Evolutionary conservation across 1,140 invertebrate genomes (phyloP), one percentile per base, ranked within the genome.

Genomic region (Ceratina australensis): DNA sequence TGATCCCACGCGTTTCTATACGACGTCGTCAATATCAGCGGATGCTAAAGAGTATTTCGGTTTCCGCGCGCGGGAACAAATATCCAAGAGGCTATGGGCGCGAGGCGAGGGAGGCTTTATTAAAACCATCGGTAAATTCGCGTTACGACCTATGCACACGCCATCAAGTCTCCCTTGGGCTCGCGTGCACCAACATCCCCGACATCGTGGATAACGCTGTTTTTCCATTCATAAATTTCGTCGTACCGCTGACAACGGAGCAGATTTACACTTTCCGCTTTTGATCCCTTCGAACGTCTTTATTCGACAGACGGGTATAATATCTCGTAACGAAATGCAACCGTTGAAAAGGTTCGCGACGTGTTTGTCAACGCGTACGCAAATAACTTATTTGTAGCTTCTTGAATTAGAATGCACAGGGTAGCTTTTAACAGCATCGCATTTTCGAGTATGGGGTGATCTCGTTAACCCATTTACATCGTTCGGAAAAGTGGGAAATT

Each of bases 241-340:
- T n/a, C 24, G n/a, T 26, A 26, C 42, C 12, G 22, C 24, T 16
- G 74, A 69, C 74, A 61, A 24, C 26, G 2, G 66, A 13, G 10
- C 65, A 71, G 56, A 26, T 76, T 76, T 69, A 76, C 66, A 50
- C 26, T 61, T 61, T 59, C 65, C 74, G 47, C 56, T 50, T 42
- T 42, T 13, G 16, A 52, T 69, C n/a, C 74, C n/a, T 42, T 42
- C 26, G 3, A 50, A 52, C 56, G 54, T 76, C 56, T 69, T 69
- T 52, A 60, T 69, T 60, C 74, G 56, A 60, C 33, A 49, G 20
- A 22, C 22, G 24, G 10, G 22, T 3, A 15, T 18, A 57, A 68
- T 60, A 33, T 68, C 60, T 76, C 42, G 57, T 15, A 13, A 16
- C 1, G n/a, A 12, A 24, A 69, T 4, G 26, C 3, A 15, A n/a